These are phyloP conservation scores for Sialia sialis DNA, from an alignment of 2,113 vertebrate species.

Conservation along the genomic window DNA sequence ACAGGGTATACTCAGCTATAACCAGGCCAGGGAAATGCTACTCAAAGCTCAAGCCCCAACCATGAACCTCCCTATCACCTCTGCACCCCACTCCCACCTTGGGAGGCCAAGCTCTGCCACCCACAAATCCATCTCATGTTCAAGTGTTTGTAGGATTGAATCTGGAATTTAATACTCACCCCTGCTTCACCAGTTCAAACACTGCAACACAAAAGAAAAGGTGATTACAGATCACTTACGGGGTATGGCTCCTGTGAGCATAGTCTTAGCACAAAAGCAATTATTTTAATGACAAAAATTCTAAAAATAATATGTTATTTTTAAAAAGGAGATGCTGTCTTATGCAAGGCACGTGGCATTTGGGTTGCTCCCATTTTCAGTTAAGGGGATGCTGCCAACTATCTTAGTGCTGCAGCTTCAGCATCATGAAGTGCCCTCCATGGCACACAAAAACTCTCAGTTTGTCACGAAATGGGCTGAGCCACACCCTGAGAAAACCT, in stretches of 20 bases:
- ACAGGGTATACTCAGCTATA: background rate
- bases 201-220: slow-evolving; percentile 77
- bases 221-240: background rate
- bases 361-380: background rate
- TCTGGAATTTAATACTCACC: slow-evolving; percentile 77
- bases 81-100: background rate
- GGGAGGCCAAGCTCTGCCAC: background rate
- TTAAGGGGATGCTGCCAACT: background rate
- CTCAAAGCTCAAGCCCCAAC: background rate
- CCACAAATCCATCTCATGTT: rapidly evolving
- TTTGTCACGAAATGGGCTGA: background rate
- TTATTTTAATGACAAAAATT: background rate
- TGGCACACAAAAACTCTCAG: rapidly evolving
- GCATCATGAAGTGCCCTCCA: rapidly evolving
- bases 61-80: background rate
- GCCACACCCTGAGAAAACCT: background rate
- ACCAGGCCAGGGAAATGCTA: background rate
- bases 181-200: slow-evolving; percentile 95
- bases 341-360: background rate
- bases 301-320: background rate
- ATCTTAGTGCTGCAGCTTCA: background rate
- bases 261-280: background rate
- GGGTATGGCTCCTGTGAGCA: background rate
- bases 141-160: background rate
- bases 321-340: background rate